These are phyloP conservation scores for Benitochromis conjunctus DNA, from an alignment of 2,113 vertebrate genomes.

Conservation along the genomic window DNA sequence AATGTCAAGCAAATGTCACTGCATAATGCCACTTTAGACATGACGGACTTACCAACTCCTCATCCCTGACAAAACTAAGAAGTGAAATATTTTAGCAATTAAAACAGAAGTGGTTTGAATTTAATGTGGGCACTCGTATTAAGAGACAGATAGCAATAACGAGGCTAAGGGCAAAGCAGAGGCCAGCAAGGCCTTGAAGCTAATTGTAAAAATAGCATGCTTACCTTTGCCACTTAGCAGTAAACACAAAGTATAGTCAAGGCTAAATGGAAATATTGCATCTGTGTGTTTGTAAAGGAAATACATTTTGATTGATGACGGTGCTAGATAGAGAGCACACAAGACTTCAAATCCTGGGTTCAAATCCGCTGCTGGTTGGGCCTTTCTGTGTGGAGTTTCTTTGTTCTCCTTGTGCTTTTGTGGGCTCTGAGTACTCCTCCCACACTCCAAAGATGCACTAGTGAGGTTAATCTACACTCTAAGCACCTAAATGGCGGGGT, in stretches of 20 bases:
- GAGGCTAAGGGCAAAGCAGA: neutral
- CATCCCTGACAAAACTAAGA: neutral
- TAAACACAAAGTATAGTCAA: neutral
- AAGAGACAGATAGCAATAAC: neutral
- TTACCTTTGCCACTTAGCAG: neutral
- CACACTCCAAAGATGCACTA: too few species aligned
- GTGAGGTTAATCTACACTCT: too few species aligned
- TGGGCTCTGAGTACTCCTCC: too few species aligned
- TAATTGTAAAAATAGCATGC: neutral
- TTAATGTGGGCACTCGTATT: neutral
- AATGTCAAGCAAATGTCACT: conserved; percentile 61
- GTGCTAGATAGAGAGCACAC: rapidly evolving
- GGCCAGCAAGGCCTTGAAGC: neutral
- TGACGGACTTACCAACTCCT: neutral
- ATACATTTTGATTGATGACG: rapidly evolving
- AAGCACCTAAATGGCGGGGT: too few species aligned
- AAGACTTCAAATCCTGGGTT: neutral
- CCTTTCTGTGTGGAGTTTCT: too few species aligned
- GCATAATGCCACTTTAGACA: conserved; percentile 45
- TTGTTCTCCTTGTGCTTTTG: too few species aligned
- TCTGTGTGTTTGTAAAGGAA: neutral
- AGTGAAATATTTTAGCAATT: neutral
- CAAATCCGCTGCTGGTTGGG: neutral
- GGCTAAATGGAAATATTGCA: neutral
- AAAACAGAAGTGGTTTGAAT: neutral